Evolutionary conservation across 2,113 vertebrate genomes (phyloP).

Genomic region (Saguinus midas): DNA sequence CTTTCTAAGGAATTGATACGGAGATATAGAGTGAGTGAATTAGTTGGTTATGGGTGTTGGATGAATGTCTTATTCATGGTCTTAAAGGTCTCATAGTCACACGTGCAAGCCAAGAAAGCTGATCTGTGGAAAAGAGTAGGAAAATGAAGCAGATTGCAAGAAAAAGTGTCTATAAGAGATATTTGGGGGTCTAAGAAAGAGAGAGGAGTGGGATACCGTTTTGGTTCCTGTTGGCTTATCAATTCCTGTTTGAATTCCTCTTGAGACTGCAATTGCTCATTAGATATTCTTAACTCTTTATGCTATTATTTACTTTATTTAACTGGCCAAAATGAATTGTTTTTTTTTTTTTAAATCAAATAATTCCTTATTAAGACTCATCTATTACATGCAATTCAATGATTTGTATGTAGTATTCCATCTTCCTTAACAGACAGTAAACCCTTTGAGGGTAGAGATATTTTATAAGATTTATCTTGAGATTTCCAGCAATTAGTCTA

Average conservation of each 20-base stretch:
- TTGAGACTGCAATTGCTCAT: not conserved
- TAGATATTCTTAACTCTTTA: not conserved
- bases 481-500: not conserved
- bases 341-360: slow-evolving; percentile 24
- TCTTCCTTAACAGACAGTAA: not conserved
- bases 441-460: not conserved
- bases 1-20: not conserved
- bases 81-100: not conserved
- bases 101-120: not conserved
- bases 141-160: not conserved
- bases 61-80: not conserved
- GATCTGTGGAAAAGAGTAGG: not conserved
- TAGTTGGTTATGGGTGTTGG: not conserved
- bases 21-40: not conserved
- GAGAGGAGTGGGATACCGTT: not conserved
- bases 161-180: not conserved
- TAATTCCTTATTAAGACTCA: not conserved
- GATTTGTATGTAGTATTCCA: not conserved
- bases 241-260: not conserved
- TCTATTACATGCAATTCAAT: not conserved
- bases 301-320: not conserved
- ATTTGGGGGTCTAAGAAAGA: not conserved
- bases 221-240: not conserved
- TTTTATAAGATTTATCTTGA: slow-evolving; percentile 24
- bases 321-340: not conserved